Evolutionary conservation across 1,140 invertebrate genomes (phyloP).

Genomic region (Condylostylus longicornis): DNA sequence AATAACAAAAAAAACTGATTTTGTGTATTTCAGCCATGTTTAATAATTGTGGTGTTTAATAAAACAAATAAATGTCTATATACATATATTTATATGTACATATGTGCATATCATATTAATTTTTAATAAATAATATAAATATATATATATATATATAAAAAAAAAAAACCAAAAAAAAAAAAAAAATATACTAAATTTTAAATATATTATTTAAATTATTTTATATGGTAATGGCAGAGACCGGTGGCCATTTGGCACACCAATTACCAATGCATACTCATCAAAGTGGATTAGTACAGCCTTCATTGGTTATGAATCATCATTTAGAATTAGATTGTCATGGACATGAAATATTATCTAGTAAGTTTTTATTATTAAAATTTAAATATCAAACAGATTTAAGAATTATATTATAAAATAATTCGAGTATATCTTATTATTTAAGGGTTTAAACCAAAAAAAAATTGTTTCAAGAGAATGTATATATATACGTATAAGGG

Average conservation of each 20-base stretch:
- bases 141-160: background rate
- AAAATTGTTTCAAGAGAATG: too few relatives aligned
- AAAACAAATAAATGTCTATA: background rate
- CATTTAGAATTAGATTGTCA: slow-evolving; percentile 35
- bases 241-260: slow-evolving; percentile 41
- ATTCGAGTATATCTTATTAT: too few relatives aligned
- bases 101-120: background rate
- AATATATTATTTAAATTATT: slow-evolving; percentile 20
- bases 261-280: slow-evolving; percentile 39
- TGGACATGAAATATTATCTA: slow-evolving; percentile 29
- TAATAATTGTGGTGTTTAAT: too few relatives aligned
- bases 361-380: slow-evolving; percentile 18
- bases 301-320: slow-evolving; percentile 41
- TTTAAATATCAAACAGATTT: too few relatives aligned
- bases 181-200: background rate
- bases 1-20: too few relatives aligned
- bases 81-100: background rate
- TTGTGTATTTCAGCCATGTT: too few relatives aligned
- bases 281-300: slow-evolving; percentile 38
- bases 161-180: background rate
- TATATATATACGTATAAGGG: too few relatives aligned
- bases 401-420: too few relatives aligned
- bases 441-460: too few relatives aligned
- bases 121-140: background rate
- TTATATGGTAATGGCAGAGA: slow-evolving; percentile 44